Percentiles rank a stretch among this genome's conserved stretches.
Conservation (phyloP, 2,113 vertebrate genomes). For the Galeopterus variegatus region DNA sequence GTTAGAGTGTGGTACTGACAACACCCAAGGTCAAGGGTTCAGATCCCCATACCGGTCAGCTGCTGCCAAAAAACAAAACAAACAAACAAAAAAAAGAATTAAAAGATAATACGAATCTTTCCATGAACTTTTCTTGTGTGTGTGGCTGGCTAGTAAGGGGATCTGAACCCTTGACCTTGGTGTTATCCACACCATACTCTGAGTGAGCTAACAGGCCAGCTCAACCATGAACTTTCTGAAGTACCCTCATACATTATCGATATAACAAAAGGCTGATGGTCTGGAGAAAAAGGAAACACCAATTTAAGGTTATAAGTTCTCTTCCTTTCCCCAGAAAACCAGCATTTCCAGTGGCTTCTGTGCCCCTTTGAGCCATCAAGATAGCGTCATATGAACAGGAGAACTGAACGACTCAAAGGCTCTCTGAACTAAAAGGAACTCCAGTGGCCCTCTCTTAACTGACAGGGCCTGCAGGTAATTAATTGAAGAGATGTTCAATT, state of each 20-base stretch:
- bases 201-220: too few relatives aligned
- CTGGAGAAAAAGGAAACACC: constrained; percentile 10
- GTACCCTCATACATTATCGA: neutral
- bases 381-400: neutral
- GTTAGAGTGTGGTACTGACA: too few relatives aligned
- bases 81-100: too few relatives aligned
- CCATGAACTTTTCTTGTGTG: too few relatives aligned
- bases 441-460: neutral
- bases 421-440: neutral
- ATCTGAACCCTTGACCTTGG: too few relatives aligned
- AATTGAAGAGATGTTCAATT: neutral
- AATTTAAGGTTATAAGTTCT: neutral
- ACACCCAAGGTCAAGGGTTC: too few relatives aligned
- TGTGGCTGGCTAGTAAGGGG: too few relatives aligned
- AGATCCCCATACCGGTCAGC: too few relatives aligned
- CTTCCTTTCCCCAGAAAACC: neutral
- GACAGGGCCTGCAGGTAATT: neutral
- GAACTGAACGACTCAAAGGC: neutral
- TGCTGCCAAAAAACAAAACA: too few relatives aligned
- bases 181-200: too few relatives aligned
- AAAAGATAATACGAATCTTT: too few relatives aligned
- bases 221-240: too few relatives aligned
- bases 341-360: neutral
- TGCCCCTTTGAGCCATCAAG: neutral
- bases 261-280: neutral